phyloP scores from a whole-genome alignment of 1,140 invertebrate genomes.

The Drosophila repleta region DNA sequence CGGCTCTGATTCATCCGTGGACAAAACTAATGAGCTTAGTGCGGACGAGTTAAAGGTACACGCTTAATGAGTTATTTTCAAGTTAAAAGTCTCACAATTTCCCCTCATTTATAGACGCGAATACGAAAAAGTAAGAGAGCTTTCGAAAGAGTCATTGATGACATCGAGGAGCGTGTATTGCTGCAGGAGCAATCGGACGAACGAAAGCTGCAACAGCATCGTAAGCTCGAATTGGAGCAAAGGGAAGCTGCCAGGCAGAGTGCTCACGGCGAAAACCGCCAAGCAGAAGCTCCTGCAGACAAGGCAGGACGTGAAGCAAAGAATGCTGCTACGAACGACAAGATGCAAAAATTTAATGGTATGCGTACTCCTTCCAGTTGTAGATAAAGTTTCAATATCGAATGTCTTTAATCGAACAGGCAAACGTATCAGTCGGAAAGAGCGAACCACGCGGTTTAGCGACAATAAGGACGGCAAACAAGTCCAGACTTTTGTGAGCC shows the following conservation, averaged over 20 bases:
- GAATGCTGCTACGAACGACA: slow-evolving; percentile 44
- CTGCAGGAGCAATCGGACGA: slow-evolving; percentile 65
- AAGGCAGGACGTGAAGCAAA: slow-evolving; percentile 16
- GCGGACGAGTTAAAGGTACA: slow-evolving; percentile 72
- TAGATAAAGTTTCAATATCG: not conserved
- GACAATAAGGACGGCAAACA: slow-evolving; percentile 78
- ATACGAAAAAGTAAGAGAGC: slow-evolving; percentile 70
- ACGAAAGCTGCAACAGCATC: slow-evolving; percentile 60
- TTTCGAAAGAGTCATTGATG: slow-evolving; percentile 70
- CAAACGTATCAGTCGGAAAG: slow-evolving; percentile 71
- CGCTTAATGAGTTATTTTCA: not conserved
- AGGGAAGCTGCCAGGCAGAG: slow-evolving; percentile 10
- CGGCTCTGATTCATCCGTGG: slow-evolving; percentile 21
- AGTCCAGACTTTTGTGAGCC: slow-evolving; percentile 53
- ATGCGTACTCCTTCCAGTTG: slow-evolving; percentile 2
- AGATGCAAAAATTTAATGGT: slow-evolving; percentile 70
- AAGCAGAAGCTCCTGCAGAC: slow-evolving; percentile 21
- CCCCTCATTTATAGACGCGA: slow-evolving; percentile 40
- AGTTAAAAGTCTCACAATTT: not conserved
- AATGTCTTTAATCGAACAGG: slow-evolving; percentile 31
- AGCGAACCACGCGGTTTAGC: slow-evolving; percentile 78
- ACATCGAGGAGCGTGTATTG: slow-evolving; percentile 75
- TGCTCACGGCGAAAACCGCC: slow-evolving; percentile 14
- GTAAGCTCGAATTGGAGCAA: slow-evolving; percentile 51
- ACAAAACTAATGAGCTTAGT: slow-evolving; percentile 57